A percentile compares a stretch with the other conserved stretches of the same genome.
phyloP scores from a whole-genome alignment of 1,140 invertebrate species.

The Tetramorium alpestre region DNA sequence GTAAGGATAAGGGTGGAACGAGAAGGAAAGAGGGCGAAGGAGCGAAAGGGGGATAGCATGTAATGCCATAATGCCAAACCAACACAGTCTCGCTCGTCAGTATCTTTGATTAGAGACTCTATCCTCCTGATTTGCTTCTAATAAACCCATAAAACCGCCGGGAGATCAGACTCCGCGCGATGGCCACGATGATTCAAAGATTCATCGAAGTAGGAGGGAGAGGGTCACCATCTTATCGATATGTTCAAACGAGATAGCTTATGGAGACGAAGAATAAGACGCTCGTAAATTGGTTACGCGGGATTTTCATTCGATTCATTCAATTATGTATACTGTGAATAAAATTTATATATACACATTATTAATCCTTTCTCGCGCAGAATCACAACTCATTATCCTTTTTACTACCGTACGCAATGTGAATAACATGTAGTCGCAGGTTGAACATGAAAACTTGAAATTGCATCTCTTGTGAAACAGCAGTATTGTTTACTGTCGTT shows the following conservation, averaged over 20 bases:
- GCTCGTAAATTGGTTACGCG: conserved; percentile 26
- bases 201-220: not conserved
- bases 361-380: not conserved
- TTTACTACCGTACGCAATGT: not conserved
- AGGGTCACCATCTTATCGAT: conserved; percentile 55
- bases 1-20: conserved; percentile 75
- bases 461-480: not conserved
- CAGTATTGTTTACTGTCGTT: not conserved
- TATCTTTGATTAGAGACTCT: conserved; percentile 85
- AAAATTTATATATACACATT: conserved; percentile 4
- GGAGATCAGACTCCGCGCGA: conserved; percentile 64
- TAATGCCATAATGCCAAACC: conserved; percentile 83
- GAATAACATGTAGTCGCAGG: not conserved
- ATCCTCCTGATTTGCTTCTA: conserved; percentile 84
- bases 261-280: not conserved
- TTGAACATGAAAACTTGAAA: not conserved
- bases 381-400: conserved; percentile 19
- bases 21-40: conserved; percentile 65
- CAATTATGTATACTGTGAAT: not conserved
- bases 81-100: conserved; percentile 80
- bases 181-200: conserved; percentile 18
- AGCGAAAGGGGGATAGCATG: conserved; percentile 67
- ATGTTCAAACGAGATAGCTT: conserved; percentile 3
- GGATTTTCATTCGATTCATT: conserved; percentile 33
- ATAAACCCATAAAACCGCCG: conserved; percentile 82